phyloP scores from a whole-genome alignment of 2,888 invertebrate genomes.

The Gonocerus acuteangulatus region DNA sequence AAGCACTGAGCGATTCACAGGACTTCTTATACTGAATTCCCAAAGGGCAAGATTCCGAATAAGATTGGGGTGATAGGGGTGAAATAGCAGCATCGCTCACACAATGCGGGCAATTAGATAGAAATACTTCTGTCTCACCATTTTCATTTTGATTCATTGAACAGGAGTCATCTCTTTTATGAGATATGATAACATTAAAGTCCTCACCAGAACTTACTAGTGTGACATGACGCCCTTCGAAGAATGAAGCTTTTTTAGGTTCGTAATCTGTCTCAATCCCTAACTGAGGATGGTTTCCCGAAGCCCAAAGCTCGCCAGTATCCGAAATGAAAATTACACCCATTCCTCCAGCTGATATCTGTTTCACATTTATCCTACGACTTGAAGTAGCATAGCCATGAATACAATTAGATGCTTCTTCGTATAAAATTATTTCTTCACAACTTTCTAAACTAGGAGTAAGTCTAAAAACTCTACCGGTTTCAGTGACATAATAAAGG shows the following conservation, averaged over 20 bases:
- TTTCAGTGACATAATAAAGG: conserved; percentile 55
- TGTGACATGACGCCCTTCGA: conserved; percentile 59
- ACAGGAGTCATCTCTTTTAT: conserved; percentile 49
- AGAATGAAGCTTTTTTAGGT: conserved; percentile 59
- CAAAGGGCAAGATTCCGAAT: conserved; percentile 57
- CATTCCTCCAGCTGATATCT: conserved; percentile 55
- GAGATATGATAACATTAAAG: conserved; percentile 65
- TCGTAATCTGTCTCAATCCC: conserved; percentile 50
- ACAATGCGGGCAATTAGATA: conserved; percentile 59
- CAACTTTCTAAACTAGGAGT: conserved; percentile 50
- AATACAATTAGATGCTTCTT: conserved; percentile 57
- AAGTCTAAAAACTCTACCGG: conserved; percentile 54
- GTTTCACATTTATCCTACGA: conserved; percentile 55
- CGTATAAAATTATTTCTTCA: conserved; percentile 55
- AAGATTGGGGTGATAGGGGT: conserved; percentile 53
- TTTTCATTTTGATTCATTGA: conserved; percentile 25
- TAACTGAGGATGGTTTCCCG: conserved; percentile 59
- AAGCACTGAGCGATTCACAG: conserved; percentile 53
- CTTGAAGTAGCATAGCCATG: conserved; percentile 59
- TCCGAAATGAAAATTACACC: conserved; percentile 58
- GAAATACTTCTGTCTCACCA: conserved; percentile 45
- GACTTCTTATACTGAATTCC: conserved; percentile 54
- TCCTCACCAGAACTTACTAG: conserved; percentile 66
- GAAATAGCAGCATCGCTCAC: conserved; percentile 52
- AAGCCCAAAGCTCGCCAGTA: conserved; percentile 62